Evolutionary conservation across 2,113 vertebrate species (phyloP).

Genomic region (Rhea pennata): DNA sequence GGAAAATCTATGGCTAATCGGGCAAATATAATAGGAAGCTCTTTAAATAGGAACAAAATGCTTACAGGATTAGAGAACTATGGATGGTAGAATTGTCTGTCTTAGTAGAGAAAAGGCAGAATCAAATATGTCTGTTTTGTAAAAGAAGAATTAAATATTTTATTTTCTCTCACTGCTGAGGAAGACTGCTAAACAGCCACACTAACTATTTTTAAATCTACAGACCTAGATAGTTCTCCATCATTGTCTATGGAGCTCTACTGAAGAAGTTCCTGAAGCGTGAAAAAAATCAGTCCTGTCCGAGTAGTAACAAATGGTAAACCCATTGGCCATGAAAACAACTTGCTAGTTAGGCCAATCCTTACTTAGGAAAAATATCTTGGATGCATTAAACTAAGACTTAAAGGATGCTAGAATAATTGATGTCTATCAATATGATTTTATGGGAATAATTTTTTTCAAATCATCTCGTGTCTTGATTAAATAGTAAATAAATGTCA

Average conservation of each 20-base stretch:
- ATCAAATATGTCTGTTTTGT: neutral
- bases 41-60: constrained; percentile 40
- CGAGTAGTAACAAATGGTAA: neutral
- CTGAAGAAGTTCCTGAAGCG: neutral
- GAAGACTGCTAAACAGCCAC: neutral
- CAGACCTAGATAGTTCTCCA: neutral
- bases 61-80: neutral
- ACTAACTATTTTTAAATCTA: constrained; percentile 18
- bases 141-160: neutral
- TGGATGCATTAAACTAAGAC: neutral
- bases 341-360: neutral
- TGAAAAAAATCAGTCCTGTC: neutral
- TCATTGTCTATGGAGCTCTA: neutral
- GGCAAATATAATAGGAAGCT: constrained; percentile 41
- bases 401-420: neutral
- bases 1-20: constrained; percentile 45
- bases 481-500: neutral
- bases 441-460: neutral
- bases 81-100: neutral
- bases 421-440: neutral
- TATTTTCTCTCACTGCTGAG: neutral
- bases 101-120: neutral
- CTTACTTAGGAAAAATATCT: neutral
- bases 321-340: neutral
- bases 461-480: neutral